phyloP scores from a whole-genome alignment of 2,113 vertebrate species.

The Balaeniceps rex region DNA sequence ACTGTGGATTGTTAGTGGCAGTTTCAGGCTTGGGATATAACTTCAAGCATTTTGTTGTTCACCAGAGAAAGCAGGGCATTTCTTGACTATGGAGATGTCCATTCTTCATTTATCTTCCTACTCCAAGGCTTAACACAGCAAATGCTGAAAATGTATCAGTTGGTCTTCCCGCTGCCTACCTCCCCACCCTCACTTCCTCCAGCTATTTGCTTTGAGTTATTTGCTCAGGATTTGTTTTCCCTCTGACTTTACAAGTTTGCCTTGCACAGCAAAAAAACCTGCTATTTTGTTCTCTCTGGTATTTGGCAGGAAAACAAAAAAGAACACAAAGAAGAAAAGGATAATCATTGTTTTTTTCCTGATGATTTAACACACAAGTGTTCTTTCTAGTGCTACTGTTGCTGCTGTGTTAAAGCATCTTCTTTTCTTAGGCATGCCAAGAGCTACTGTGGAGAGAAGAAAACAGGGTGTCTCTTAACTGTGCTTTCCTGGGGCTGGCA shows the following conservation, averaged over 20 bases:
- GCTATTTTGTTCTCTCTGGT: conserved; percentile 33
- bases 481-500: background rate
- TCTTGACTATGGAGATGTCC: background rate
- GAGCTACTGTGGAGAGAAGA: background rate
- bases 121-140: background rate
- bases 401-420: conserved; percentile 13
- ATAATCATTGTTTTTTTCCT: conserved; percentile 18
- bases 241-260: conserved; percentile 47
- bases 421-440: background rate
- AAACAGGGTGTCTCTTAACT: background rate
- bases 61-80: background rate
- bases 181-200: conserved; percentile 1
- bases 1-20: background rate
- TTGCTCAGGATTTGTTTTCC: conserved; percentile 58
- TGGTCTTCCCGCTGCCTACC: background rate
- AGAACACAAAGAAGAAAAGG: conserved; percentile 36
- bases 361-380: conserved; percentile 23
- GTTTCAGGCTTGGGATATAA: background rate
- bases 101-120: background rate
- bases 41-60: background rate
- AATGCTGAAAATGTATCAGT: background rate
- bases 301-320: conserved; percentile 52
- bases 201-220: conserved; percentile 48
- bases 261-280: conserved; percentile 16
- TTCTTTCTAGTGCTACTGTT: conserved; percentile 33